Percentiles rank a stretch among this genome's conserved stretches.
Conservation (phyloP, 2,113 vertebrate species). For the Crypturellus undulatus region DNA sequence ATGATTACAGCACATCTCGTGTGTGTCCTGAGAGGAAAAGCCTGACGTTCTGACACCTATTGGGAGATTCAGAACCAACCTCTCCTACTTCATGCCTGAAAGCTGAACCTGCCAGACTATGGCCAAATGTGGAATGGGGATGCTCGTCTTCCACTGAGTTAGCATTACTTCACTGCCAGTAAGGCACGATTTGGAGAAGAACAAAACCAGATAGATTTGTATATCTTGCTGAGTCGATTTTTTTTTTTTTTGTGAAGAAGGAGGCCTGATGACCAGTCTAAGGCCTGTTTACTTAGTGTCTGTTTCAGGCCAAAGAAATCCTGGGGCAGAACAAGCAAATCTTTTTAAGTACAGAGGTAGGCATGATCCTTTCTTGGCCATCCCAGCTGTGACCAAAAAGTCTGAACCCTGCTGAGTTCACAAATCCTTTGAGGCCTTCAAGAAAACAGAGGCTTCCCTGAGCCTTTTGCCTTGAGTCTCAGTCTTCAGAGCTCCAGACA, state of each 20-base stretch:
- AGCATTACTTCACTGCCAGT: neutral
- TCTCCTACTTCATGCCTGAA: neutral
- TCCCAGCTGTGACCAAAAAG: neutral
- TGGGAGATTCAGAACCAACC: neutral
- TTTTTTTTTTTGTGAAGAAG: neutral
- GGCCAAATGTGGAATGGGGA: neutral
- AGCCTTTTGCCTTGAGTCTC: neutral
- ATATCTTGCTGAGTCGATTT: neutral
- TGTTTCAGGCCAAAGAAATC: neutral
- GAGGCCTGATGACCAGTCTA: neutral
- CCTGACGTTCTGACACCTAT: neutral
- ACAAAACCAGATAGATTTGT: neutral
- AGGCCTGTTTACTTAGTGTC: neutral
- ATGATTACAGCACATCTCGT: neutral
- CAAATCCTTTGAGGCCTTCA: accelerated
- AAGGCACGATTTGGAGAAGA: neutral
- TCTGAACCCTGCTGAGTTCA: neutral
- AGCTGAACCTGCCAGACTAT: neutral
- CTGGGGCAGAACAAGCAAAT: neutral
- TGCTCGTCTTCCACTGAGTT: neutral
- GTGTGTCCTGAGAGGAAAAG: neutral
- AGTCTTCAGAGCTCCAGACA: neutral
- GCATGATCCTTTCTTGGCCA: neutral
- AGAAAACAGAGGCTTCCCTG: neutral
- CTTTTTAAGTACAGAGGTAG: neutral